A percentile compares a stretch with the other conserved stretches of the same genome.
These are phyloP conservation scores for Peromyscus attwateri DNA, from an alignment of 2,797 vertebrate genomes.

Conservation along the genomic window DNA sequence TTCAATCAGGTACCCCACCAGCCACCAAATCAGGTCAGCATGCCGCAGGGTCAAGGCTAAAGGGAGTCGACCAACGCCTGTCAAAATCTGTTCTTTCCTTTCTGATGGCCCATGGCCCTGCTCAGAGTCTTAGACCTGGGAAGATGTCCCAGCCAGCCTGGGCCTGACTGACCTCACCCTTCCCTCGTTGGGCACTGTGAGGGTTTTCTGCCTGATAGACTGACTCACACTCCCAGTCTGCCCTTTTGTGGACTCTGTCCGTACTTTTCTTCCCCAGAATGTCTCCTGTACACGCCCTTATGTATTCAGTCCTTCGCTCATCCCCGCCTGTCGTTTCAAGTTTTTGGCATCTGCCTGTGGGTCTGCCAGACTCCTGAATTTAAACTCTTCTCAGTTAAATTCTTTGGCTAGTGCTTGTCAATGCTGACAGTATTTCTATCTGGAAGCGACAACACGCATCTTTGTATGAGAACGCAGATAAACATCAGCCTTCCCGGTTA, in stretches of 20 bases:
- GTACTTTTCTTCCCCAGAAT: background rate
- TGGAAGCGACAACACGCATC: background rate
- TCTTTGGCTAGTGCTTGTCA: background rate
- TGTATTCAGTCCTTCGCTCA: background rate
- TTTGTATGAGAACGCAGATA: background rate
- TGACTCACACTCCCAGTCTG: background rate
- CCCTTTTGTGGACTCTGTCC: background rate
- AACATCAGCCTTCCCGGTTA: background rate
- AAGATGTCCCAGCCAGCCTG: background rate
- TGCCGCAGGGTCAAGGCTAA: background rate
- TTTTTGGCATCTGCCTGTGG: background rate
- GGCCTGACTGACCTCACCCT: background rate
- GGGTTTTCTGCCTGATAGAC: background rate
- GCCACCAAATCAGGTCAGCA: background rate
- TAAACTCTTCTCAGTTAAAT: slow-evolving; percentile 21
- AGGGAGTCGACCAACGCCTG: background rate
- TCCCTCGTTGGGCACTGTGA: background rate
- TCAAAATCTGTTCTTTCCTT: slow-evolving; percentile 11
- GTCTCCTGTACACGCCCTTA: background rate
- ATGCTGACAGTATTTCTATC: slow-evolving; percentile 21
- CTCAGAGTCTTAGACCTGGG: background rate
- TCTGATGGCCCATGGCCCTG: background rate
- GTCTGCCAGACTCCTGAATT: background rate
- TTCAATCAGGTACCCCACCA: background rate
- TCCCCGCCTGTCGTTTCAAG: background rate